Evolutionary conservation across 2,797 vertebrate species (phyloP), one percentile per base, ranked within the genome.

Genomic region (Esox masquinongy): DNA sequence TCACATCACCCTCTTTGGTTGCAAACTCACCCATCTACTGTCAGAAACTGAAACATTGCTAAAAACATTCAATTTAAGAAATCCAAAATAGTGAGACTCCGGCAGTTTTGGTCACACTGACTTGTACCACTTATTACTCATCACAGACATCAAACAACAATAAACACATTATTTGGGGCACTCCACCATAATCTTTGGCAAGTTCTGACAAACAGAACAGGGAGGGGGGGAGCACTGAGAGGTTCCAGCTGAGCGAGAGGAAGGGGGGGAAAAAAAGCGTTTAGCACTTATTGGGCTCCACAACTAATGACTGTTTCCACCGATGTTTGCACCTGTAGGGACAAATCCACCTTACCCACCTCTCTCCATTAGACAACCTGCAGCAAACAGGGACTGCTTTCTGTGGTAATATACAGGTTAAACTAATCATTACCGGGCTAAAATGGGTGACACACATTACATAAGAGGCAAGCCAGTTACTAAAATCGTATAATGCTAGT

Each of bases 111-210:
- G 6, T 0, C 0, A 19, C 34, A 22, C 16, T 63, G 53, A 29
- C 3, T 47, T 64, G 61, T 39, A 70, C 70, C 15, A 66, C 71
- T 70, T 51, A 67, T 47, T 66, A 49, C 22, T 72, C 63, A 70
- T 79, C 80, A 47, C 68, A 77, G 73, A 26, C 17, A 5, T 71
- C 72, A 77, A 77, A 78, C 79, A 69, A 72, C 76, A 82, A 76
- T 83, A 85, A 85, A 85, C 78, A 74, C 1, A 9, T 79, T 77
- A 79, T 83, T 85, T 83, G 50, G 66, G 84, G 80, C 72, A 43
- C 29, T 24, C 14, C 66, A 3, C n/a, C 15, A 34, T 70, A 24
- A 68, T 24, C 76, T 77, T 34, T 53, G 14, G 72, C 73, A 77
- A 74, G 78, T 77, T 82, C 61, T 59, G 72, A 36, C 47, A 67